phyloP scores from a whole-genome alignment of 2,888 invertebrate genomes.

The Dasysyrphus albostriatus region DNA sequence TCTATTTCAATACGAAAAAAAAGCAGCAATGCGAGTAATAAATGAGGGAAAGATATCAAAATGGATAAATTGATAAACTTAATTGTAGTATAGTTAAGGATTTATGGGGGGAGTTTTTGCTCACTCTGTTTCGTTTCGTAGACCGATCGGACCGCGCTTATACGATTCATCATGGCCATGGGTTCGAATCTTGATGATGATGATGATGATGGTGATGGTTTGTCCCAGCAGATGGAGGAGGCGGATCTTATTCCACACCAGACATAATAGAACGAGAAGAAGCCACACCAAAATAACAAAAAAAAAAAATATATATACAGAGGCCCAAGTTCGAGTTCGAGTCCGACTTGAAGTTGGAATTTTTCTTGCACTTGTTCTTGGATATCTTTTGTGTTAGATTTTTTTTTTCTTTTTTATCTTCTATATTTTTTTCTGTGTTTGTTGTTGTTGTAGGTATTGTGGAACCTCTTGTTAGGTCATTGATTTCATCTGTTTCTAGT shows the following conservation, averaged over 20 bases:
- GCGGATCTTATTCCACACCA: slow-evolving; percentile 67
- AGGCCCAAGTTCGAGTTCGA: slow-evolving; percentile 25
- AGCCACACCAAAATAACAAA: slow-evolving; percentile 24
- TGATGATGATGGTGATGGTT: slow-evolving; percentile 21
- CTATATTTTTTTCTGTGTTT: slow-evolving; percentile 27
- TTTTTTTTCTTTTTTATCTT: slow-evolving; percentile 31
- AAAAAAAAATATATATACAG: slow-evolving; percentile 9
- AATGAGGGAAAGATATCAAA: slow-evolving; percentile 75
- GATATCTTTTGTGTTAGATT: slow-evolving; percentile 33
- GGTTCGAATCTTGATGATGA: slow-evolving; percentile 6
- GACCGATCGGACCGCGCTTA: neutral
- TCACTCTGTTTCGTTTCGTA: slow-evolving; percentile 1
- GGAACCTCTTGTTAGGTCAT: slow-evolving; percentile 73
- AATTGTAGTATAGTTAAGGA: slow-evolving; percentile 76
- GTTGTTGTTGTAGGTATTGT: slow-evolving; percentile 3
- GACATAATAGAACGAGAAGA: slow-evolving; percentile 67
- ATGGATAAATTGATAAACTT: slow-evolving; percentile 76
- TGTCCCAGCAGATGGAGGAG: slow-evolving; percentile 53
- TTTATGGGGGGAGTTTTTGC: slow-evolving; percentile 73
- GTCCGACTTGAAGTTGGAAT: slow-evolving; percentile 47
- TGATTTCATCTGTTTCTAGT: slow-evolving; percentile 73
- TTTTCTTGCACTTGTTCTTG: slow-evolving; percentile 71
- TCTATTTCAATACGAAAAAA: slow-evolving; percentile 64
- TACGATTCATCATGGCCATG: slow-evolving; percentile 9
- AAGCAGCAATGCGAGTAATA: slow-evolving; percentile 65